Conservation (phyloP, 1,140 invertebrate species). For the Bombyx mandarina region DNA sequence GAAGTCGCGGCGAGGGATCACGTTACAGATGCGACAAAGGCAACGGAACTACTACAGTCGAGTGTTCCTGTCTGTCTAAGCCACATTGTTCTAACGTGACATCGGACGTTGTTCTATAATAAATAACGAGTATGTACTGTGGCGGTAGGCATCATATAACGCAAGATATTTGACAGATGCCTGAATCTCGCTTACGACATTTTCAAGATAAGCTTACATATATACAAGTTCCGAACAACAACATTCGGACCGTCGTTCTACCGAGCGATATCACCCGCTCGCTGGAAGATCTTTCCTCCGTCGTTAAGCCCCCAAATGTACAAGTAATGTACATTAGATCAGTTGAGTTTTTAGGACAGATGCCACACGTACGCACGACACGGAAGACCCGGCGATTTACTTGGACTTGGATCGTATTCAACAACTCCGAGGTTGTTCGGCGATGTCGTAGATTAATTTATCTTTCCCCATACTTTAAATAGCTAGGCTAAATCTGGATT, state of each 20-base stretch:
- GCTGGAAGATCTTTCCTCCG: background rate
- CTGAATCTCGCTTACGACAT: too few species aligned
- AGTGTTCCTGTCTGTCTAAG: constrained; percentile 25
- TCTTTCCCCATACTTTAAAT: constrained; percentile 11
- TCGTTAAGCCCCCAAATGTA: background rate
- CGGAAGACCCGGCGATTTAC: constrained; percentile 43
- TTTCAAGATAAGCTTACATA: too few species aligned
- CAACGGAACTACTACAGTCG: constrained; percentile 33
- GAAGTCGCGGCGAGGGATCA: constrained; percentile 49
- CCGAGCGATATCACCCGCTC: too few species aligned
- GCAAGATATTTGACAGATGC: too few species aligned
- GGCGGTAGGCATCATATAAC: too few species aligned
- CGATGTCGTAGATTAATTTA: constrained; percentile 32
- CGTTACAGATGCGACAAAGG: constrained; percentile 43
- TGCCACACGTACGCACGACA: constrained; percentile 33
- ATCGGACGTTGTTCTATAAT: too few species aligned
- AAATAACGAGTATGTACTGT: background rate
- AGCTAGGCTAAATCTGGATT: constrained; percentile 7
- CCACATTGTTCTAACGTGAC: background rate
- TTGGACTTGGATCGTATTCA: constrained; percentile 53
- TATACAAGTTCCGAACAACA: too few species aligned
- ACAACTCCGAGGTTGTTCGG: constrained; percentile 43
- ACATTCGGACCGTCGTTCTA: background rate
- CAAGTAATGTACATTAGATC: background rate
- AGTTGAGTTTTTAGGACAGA: constrained; percentile 23